phyloP scores from a whole-genome alignment of 2,888 invertebrate genomes.

The Nipponacmea schrenckii region DNA sequence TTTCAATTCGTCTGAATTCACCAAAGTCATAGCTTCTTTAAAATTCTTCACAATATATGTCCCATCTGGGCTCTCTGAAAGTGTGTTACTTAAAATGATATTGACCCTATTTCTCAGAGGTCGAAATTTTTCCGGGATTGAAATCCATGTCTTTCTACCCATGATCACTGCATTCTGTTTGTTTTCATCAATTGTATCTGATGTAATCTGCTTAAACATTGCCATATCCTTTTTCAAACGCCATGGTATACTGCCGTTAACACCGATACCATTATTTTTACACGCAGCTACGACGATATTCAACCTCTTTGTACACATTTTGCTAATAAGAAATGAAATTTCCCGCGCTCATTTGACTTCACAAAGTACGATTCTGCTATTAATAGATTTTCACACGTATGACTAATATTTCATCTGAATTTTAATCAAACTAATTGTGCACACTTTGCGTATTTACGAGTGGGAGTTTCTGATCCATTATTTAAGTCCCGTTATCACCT shows the following conservation, averaged over 20 bases:
- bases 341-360: too few relatives aligned
- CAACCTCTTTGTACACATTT: constrained; percentile 36
- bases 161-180: constrained; percentile 88
- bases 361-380: too few relatives aligned
- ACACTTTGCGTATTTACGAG: too few relatives aligned
- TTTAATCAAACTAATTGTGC: too few relatives aligned
- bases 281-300: constrained; percentile 62
- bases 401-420: too few relatives aligned
- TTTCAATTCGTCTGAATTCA: constrained; percentile 68
- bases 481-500: too few relatives aligned
- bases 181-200: constrained; percentile 73
- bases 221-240: constrained; percentile 88
- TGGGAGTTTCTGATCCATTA: too few relatives aligned
- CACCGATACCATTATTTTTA: constrained; percentile 87
- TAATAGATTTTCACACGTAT: too few relatives aligned
- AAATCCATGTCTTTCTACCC: constrained; percentile 94
- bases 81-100: constrained; percentile 73
- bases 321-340: background rate
- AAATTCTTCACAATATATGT: constrained; percentile 68
- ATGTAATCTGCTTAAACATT: constrained; percentile 85
- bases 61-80: constrained; percentile 53
- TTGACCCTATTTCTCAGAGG: constrained; percentile 85
- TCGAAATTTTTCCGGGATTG: constrained; percentile 83
- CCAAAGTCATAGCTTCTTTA: constrained; percentile 76
- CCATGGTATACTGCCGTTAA: constrained; percentile 90